Base-by-base conservation (phyloP, 37 sponge, comb jelly and placozoan species). In the Tethya wilhelma region DNA sequence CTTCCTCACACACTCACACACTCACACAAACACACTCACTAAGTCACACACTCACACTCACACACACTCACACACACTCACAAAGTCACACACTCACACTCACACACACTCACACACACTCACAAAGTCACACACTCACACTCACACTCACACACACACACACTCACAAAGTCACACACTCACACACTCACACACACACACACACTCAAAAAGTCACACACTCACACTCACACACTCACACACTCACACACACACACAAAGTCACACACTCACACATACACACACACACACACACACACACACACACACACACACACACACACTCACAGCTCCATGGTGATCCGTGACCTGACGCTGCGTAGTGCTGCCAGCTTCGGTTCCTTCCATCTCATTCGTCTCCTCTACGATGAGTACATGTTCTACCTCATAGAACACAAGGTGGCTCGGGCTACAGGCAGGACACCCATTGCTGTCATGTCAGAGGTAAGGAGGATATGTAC, bases 401-500 rank as follows among this genome's bases (percentile, higher is more conserved):
- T 98, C 56, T 98, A 91, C 58, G 99, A 98, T 84, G 99, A 98
- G 70, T 98, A 98, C 86, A 98, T 96, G 95, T 98, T 94, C 78
- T 98, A 82, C 71, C 86, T 98, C 44, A 89, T 98, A 40, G 99
- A 98, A 43, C 97, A 98, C 82, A 91, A 92, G 62, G 94, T 98
- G 3, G 97, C 99, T 56, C 75, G 70, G 59, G 83, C 90, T 34
- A 75, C 84, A 9, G 80, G 85, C 32, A 86, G 72, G 68, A 90
- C 90, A 25, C 89, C 99, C 20, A 94, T 98, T 63, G 93, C 89
- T 53, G 87, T 98, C 33, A 96, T 94, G 97, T 89, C 90, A 25
- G 99, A 96, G 90, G 96, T 97, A 71, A 69, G n/a, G n/a, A n/a
- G n/a, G n/a, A n/a, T n/a, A n/a, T n/a, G n/a, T n/a, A n/a, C n/a